Evolutionary conservation across 2,888 invertebrate genomes (phyloP).

Genomic region (Phyllotreta striolata): DNA sequence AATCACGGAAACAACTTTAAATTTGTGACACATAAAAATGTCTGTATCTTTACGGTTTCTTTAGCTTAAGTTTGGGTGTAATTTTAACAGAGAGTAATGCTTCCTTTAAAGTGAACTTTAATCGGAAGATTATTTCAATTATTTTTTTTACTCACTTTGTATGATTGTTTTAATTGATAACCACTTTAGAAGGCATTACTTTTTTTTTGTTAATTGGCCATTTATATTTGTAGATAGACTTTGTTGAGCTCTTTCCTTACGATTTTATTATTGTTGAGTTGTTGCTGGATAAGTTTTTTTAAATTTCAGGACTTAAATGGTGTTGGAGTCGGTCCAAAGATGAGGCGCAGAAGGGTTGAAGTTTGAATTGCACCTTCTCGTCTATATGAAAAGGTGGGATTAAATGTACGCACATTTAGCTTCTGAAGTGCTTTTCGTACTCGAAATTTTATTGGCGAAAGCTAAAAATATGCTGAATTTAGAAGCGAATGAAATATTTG

Average conservation of each 20-base stretch:
- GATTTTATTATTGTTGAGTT: constrained; percentile 16
- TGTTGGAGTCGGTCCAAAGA: constrained; percentile 3
- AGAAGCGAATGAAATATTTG: too few species aligned
- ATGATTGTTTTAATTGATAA: too few species aligned
- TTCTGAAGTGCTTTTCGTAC: constrained; percentile 9
- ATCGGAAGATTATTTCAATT: background rate
- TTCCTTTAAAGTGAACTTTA: background rate
- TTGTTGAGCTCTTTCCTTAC: constrained; percentile 28
- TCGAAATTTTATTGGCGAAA: background rate
- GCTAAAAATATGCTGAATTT: too few species aligned
- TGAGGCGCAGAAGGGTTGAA: constrained; percentile 22
- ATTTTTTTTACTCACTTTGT: too few species aligned
- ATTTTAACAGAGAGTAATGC: background rate
- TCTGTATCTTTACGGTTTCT: constrained; percentile 50
- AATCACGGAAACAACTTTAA: constrained; percentile 47
- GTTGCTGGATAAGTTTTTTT: constrained; percentile 29
- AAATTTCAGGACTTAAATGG: constrained; percentile 18
- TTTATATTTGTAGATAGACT: constrained; percentile 13
- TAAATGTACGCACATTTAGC: constrained; percentile 7
- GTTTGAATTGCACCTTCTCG: constrained; percentile 16
- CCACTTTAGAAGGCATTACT: background rate
- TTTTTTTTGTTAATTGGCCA: constrained; percentile 10
- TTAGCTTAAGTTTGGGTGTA: constrained; percentile 2
- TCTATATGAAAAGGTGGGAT: constrained; percentile 28
- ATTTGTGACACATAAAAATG: constrained; percentile 52